Evolutionary conservation across 2,888 invertebrate genomes (phyloP), one percentile per base, ranked within the genome.

Genomic region (Epirrhoe alternata): DNA sequence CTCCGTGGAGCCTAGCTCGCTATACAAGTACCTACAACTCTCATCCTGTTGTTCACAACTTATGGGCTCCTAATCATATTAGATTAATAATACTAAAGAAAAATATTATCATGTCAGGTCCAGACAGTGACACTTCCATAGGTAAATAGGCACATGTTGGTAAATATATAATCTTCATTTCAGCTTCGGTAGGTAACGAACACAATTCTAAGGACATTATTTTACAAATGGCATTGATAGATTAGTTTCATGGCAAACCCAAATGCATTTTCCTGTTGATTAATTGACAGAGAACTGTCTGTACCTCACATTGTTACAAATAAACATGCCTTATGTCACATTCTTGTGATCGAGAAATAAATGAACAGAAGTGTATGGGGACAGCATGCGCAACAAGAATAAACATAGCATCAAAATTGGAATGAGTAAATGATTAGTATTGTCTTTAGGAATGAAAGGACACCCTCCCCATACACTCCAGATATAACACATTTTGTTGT

Each of bases 11-110:
- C 86, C 68, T 84, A 86, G 86, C 86, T 85, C 81, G 83, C 76
- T 79, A 75, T 74, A 80, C 82, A 80, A 78, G 51, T 51, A 51
- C 38, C 38, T 42, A 42, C 51, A 51, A 42, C 50, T 57, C 83
- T 77, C 78, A 85, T 85, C 81, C 77, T 84, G 83, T 79, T 80
- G 84, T 87, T 88, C 87, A 87, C 86, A 89, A 87, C 87, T 85
- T 81, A 77, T 80, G 79, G 82, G 82, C 82, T 79, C 77, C 77
- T 77, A 72, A 72, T 76, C 74, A 79, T 82, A 82, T 79, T 82
- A 84, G 82, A 76, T 80, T 77, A 80, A 80, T 84, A 82, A 81
- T 82, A 80, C 82, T 86, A 83, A 84, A 80, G 81, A 84, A 80
- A 78, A 80, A 61, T 64, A 62, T 61, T 80, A 81, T 78, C 79